phyloP scores from a whole-genome alignment of 2,888 invertebrate species.

The Phyllotreta cruciferae region DNA sequence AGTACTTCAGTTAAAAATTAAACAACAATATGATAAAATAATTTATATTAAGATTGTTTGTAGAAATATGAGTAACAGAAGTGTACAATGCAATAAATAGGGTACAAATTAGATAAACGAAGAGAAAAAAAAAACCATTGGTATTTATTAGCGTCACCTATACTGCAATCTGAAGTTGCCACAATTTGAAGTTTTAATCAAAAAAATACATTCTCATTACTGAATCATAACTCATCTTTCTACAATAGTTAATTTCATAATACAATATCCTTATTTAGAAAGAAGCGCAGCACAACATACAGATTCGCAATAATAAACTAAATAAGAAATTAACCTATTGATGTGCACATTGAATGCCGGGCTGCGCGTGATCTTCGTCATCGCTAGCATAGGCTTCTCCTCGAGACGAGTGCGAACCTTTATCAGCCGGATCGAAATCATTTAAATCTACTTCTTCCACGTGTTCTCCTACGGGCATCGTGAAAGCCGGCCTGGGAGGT shows the following conservation, averaged over 20 bases:
- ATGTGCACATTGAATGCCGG: slow-evolving; percentile 79
- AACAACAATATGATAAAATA: slow-evolving; percentile 37
- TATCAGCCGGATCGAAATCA: slow-evolving; percentile 73
- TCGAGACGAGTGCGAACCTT: slow-evolving; percentile 60
- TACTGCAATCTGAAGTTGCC: slow-evolving; percentile 30
- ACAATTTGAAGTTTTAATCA: slow-evolving; percentile 17
- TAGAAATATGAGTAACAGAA: slow-evolving; percentile 38
- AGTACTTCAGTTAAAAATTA: slow-evolving; percentile 20
- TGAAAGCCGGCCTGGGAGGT: slow-evolving; percentile 74
- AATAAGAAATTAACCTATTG: slow-evolving; percentile 65
- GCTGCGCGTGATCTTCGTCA: slow-evolving; percentile 67
- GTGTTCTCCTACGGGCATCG: slow-evolving; percentile 78
- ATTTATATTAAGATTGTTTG: slow-evolving; percentile 34
- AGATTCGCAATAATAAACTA: slow-evolving; percentile 46
- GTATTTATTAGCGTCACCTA: slow-evolving; percentile 13
- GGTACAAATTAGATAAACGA: slow-evolving; percentile 17
- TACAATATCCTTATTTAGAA: slow-evolving; percentile 58
- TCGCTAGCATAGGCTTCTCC: slow-evolving; percentile 78
- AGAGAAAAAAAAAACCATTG: slow-evolving; percentile 9
- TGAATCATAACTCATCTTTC: slow-evolving; percentile 40
- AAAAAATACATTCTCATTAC: slow-evolving; percentile 22
- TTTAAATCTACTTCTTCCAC: slow-evolving; percentile 86
- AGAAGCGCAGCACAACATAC: slow-evolving; percentile 54
- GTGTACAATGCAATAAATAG: slow-evolving; percentile 33
- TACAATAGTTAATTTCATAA: slow-evolving; percentile 32